These are phyloP conservation scores for Delphinapterus leucas DNA, from an alignment of 2,113 vertebrate species.

Conservation along the genomic window DNA sequence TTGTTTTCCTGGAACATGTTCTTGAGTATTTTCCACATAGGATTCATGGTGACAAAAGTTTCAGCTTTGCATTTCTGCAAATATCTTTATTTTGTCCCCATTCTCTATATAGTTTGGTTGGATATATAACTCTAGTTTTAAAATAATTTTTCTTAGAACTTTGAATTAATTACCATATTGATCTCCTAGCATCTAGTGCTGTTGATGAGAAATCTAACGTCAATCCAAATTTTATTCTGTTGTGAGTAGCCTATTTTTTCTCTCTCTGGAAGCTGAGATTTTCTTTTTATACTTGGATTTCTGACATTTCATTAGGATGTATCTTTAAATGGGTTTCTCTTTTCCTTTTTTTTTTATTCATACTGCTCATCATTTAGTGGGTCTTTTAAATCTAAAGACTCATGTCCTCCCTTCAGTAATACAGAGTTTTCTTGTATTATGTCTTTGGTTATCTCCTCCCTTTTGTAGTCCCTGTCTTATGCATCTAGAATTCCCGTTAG, in stretches of 20 bases:
- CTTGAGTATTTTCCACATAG: conserved; percentile 18
- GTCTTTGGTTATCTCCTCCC: conserved; percentile 26
- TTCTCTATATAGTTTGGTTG: background rate
- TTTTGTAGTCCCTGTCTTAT: background rate
- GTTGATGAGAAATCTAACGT: background rate
- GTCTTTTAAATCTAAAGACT: background rate
- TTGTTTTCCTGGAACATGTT: background rate
- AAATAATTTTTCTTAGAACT: conserved; percentile 9
- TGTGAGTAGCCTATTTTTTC: background rate
- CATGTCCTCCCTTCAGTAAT: background rate
- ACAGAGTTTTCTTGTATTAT: conserved; percentile 41
- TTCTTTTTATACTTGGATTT: conserved; percentile 9
- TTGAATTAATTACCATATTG: background rate
- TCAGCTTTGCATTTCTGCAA: background rate
- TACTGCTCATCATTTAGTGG: background rate
- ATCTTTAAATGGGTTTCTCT: background rate
- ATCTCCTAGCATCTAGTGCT: background rate
- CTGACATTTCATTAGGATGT: background rate
- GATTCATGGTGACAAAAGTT: background rate
- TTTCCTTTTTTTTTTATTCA: background rate
- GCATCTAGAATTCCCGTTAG: background rate
- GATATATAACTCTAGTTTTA: background rate
- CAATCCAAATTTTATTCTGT: background rate
- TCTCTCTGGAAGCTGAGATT: background rate
- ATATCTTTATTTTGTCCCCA: background rate